These are phyloP conservation scores for Saccopteryx leptura DNA, from an alignment of 2,113 vertebrate species.

Conservation along the genomic window DNA sequence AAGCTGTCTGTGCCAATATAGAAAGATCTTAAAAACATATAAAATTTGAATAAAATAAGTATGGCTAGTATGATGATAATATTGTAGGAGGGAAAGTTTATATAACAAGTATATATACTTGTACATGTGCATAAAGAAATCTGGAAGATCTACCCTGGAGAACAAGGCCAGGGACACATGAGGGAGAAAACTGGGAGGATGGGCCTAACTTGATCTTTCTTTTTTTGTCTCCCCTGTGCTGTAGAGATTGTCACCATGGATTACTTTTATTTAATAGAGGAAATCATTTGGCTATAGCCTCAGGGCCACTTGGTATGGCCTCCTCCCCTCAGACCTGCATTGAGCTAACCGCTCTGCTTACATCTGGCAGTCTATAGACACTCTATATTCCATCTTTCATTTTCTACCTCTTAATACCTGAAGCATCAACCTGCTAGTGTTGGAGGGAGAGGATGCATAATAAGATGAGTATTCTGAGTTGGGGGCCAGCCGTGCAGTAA, in stretches of 20 bases:
- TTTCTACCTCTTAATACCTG: conserved; percentile 4
- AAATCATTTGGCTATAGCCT: neutral
- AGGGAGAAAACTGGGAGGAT: neutral
- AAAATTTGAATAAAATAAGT: conserved; percentile 46
- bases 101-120: neutral
- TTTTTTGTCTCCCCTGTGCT: neutral
- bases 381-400: neutral
- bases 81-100: neutral
- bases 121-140: neutral
- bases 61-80: neutral
- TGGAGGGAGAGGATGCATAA: neutral
- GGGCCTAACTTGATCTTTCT: neutral
- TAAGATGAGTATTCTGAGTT: neutral
- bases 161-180: neutral
- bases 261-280: conserved; percentile 11
- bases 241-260: neutral
- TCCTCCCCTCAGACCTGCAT: neutral
- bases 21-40: conserved; percentile 46
- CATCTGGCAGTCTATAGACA: neutral
- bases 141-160: neutral
- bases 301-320: neutral
- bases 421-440: neutral
- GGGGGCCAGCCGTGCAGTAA: neutral
- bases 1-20: neutral
- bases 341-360: neutral